Conservation (phyloP, 2,888 invertebrate genomes). For the Callyntrura guangdongensis region DNA sequence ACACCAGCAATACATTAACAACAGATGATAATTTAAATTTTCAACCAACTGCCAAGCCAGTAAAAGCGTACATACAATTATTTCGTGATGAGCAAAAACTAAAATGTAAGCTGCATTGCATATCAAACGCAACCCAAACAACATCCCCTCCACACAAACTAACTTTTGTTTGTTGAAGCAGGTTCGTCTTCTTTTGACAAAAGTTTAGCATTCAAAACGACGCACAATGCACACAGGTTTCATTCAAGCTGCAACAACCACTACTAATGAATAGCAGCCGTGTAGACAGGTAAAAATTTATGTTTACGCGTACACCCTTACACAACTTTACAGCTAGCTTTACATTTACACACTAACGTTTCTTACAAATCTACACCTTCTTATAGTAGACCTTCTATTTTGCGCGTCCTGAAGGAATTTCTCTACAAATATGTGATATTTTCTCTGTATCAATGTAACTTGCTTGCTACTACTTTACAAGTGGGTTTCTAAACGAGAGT, state of each 20-base stretch:
- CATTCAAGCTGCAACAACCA: neutral
- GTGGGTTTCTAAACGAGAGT: no score
- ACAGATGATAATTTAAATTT: constrained; percentile 42
- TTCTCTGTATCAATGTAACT: constrained; percentile 14
- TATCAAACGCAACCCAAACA: constrained; percentile 2
- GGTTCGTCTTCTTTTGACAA: neutral
- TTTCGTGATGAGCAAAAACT: constrained; percentile 11
- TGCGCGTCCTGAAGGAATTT: constrained; percentile 32
- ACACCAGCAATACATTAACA: neutral
- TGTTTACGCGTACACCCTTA: constrained; percentile 35
- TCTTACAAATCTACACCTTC: neutral
- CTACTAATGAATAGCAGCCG: neutral
- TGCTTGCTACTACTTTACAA: no score
- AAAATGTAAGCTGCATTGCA: no score
- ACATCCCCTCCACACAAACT: neutral
- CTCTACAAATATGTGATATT: constrained; percentile 47
- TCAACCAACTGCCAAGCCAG: constrained; percentile 29
- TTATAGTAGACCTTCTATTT: neutral
- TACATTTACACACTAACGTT: no score
- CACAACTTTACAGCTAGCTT: no score
- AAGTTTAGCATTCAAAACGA: neutral
- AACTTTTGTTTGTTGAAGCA: neutral
- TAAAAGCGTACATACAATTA: constrained; percentile 20
- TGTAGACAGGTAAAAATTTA: constrained; percentile 33
- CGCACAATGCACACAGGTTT: neutral